These are phyloP conservation scores for Austrofundulus limnaeus DNA, from an alignment of 2,113 vertebrate species.

Conservation along the genomic window DNA sequence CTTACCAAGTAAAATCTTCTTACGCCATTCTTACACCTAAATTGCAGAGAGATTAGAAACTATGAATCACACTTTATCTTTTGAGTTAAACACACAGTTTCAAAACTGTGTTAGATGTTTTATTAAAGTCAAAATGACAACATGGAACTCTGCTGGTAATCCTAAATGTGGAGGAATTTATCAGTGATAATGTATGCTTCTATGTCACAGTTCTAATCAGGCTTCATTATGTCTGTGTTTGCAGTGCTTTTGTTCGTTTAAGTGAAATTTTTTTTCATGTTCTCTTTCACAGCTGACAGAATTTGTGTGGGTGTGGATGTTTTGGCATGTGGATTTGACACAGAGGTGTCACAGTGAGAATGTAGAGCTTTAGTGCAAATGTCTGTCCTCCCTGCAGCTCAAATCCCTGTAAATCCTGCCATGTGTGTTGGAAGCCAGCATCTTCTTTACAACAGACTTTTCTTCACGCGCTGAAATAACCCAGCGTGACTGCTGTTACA, in stretches of 20 bases:
- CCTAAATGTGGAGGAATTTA: background rate
- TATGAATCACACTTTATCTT: constrained; percentile 21
- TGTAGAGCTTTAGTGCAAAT: constrained; percentile 2
- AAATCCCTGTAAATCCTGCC: background rate
- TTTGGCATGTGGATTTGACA: background rate
- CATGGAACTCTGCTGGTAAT: constrained; percentile 24
- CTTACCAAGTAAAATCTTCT: too few relatives aligned
- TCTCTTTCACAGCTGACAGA: background rate
- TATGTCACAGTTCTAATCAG: background rate
- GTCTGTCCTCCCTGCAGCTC: background rate
- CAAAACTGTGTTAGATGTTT: constrained; percentile 15
- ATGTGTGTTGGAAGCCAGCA: constrained; percentile 1
- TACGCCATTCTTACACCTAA: too few relatives aligned
- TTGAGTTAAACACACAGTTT: constrained; percentile 4
- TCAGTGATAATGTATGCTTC: background rate
- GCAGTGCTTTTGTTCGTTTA: background rate
- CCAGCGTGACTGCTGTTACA: background rate
- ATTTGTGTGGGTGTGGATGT: background rate
- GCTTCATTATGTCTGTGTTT: background rate
- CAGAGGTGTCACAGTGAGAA: background rate
- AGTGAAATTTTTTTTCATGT: background rate
- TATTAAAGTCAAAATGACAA: background rate
- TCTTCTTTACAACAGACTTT: constrained; percentile 4
- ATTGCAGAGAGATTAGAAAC: constrained; percentile 33
- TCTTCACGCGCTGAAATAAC: background rate